Base-by-base conservation (phyloP, 2,888 invertebrate genomes). In the Heliconius cydno region DNA sequence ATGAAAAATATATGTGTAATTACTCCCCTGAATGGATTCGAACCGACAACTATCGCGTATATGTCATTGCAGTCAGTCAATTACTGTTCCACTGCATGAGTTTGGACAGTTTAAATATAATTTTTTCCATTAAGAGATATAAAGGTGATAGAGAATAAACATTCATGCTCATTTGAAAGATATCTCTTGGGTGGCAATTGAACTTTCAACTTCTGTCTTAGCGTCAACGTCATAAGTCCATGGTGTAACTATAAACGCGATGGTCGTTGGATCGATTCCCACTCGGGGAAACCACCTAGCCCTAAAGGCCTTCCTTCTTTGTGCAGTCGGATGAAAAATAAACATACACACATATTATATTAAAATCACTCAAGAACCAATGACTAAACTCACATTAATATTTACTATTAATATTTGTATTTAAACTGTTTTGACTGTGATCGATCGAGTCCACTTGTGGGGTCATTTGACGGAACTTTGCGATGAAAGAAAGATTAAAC, bases 391-490 rank as follows among this genome's bases (percentile, higher is more conserved):
- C 28, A 30, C 10, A 57, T 22, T 22, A 22, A 30, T 73, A 57
- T 57, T 57, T 73, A 73, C 30, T 34, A n/a, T 46, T 74, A 60
- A n/a, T 25, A 65, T 41, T 19, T 38, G 25, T 63, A 46, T 75
- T 25, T 38, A 65, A 75, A 19, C 22, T 65, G 25, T 65, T 73
- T 60, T 10, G 65, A 75, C 63, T 65, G 41, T 75, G 75, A 75
- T 75, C 75, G 75, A 75, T 65, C 25, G 65, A 19, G 41, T 74
- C 74, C 41, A 75, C 75, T 65, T 30, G 74, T 41, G 74, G 41
- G 75, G 75, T 75, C 75, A 75, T 28, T 75, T 65, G 65, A 65
- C 41, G 28, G 65, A 41, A 65, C 65, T 65, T 38, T 28, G 28
- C 2, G 41, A 19, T 65, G 19, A 22, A 25, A n/a, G n/a, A 28